Percentiles rank a stretch among this genome's conserved stretches.
These are phyloP conservation scores for Callaeas wilsoni DNA, from an alignment of 2,113 vertebrate genomes.

Conservation along the genomic window DNA sequence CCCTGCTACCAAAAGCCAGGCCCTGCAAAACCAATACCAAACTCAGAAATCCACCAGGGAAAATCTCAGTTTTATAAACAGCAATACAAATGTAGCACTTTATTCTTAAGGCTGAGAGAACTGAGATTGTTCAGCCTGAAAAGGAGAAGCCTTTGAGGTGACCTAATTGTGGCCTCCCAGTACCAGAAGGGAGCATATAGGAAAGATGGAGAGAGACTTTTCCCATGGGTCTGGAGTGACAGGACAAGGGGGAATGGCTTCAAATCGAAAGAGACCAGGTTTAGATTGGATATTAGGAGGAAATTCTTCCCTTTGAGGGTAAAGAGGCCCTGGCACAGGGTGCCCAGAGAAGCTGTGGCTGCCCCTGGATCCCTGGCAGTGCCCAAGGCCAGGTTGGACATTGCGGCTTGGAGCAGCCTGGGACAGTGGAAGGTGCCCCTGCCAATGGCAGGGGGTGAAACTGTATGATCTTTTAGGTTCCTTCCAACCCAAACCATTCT, in stretches of 20 bases:
- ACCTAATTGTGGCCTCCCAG: neutral
- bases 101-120: neutral
- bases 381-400: neutral
- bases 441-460: neutral
- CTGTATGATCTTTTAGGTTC: neutral
- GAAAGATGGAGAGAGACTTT: neutral
- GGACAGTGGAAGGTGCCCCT: neutral
- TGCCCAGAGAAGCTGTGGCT: neutral
- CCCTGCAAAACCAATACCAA: too few species aligned
- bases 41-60: neutral
- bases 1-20: too few species aligned
- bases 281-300: too few species aligned
- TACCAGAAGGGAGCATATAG: accelerated
- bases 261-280: accelerated
- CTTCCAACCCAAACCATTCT: neutral
- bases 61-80: neutral
- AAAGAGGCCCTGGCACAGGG: accelerated
- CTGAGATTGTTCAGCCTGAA: neutral
- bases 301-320: neutral
- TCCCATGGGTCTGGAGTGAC: neutral
- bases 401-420: neutral
- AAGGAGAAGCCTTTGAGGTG: neutral
- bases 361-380: neutral
- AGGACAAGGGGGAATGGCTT: neutral
- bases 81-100: neutral